Conservation (phyloP, 2,113 vertebrate genomes). For the Eubucco bourcierii region DNA sequence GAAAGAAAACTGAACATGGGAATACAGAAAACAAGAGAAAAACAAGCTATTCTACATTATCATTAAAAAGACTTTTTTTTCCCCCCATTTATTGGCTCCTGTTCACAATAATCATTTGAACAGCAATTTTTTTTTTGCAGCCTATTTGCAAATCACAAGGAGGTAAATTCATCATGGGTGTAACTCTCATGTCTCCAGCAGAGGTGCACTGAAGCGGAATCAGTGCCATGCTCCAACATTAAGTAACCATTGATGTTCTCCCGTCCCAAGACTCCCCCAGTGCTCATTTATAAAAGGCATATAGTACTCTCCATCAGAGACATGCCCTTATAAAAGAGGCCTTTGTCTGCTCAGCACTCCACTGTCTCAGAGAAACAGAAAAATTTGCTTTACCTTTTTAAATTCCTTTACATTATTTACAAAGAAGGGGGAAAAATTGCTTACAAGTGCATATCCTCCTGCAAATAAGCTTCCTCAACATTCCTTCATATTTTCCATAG, state of each 20-base stretch:
- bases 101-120: background rate
- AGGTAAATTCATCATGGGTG: conserved; percentile 16
- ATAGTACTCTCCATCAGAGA: background rate
- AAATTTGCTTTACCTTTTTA: background rate
- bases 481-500: conserved; percentile 73
- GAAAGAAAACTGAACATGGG: background rate
- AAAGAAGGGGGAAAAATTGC: background rate
- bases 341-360: conserved; percentile 43
- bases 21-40: conserved; percentile 18
- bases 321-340: conserved; percentile 34
- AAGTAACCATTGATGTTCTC: background rate
- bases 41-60: background rate
- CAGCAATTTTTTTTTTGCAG: background rate
- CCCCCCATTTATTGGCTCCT: background rate
- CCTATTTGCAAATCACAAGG: background rate
- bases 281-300: background rate
- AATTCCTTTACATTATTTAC: background rate
- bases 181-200: background rate
- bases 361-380: background rate
- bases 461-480: conserved; percentile 85
- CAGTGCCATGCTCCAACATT: background rate
- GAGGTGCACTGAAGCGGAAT: background rate
- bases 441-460: conserved; percentile 82
- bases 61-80: background rate
- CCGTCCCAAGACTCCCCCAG: background rate